These are phyloP conservation scores for Dufourea novaeangliae DNA, from an alignment of 1,140 invertebrate species.

Conservation along the genomic window DNA sequence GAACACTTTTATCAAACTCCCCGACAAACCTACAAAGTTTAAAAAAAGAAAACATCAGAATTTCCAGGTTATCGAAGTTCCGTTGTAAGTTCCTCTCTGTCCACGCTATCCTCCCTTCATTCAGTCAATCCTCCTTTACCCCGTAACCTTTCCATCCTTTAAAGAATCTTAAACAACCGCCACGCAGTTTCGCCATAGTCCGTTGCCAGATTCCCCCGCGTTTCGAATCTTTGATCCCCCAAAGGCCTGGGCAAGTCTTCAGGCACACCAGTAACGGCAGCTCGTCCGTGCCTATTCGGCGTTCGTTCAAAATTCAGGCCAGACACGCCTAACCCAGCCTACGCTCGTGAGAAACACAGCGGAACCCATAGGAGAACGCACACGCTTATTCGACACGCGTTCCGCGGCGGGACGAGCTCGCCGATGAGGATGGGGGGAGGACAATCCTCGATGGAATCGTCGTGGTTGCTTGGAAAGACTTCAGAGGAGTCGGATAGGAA, in stretches of 20 bases:
- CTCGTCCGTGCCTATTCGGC: background rate
- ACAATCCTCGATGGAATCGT: conserved; percentile 17
- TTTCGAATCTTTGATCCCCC: background rate
- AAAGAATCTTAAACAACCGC: conserved; percentile 6
- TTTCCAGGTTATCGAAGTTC: no score
- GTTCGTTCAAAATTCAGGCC: background rate
- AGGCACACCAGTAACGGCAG: background rate
- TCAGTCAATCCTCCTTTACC: no score
- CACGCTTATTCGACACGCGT: conserved; percentile 10
- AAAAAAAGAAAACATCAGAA: no score
- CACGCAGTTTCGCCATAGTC: background rate
- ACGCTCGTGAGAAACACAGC: background rate
- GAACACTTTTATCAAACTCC: no score
- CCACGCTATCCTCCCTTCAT: no score
- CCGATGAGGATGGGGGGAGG: background rate
- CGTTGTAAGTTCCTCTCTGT: no score
- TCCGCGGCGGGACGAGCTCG: no score
- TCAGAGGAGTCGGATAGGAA: background rate
- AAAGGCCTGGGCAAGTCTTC: background rate
- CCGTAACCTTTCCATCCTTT: no score
- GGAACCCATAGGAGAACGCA: background rate
- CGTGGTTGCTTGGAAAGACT: background rate
- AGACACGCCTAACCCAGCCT: background rate
- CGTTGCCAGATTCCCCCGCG: background rate
- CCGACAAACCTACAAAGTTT: no score